Conservation (phyloP, 2,113 vertebrate genomes). For the Nesospiza acunhae region DNA sequence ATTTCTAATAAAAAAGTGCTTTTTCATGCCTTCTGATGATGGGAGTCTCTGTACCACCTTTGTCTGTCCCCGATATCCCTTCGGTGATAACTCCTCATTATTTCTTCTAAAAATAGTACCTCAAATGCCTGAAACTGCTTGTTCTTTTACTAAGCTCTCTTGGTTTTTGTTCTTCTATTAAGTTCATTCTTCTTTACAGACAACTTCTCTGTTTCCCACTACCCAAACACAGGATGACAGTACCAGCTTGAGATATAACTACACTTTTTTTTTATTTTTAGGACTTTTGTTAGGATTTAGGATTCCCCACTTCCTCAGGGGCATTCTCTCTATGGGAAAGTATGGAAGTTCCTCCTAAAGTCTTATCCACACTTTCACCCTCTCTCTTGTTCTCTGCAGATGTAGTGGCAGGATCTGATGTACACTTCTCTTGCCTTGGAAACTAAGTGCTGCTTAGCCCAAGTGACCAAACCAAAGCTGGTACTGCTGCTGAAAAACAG, state of each 20-base stretch:
- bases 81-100: not conserved
- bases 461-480: not conserved
- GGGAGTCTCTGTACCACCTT: too few species aligned
- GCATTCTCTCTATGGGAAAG: not conserved
- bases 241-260: not conserved
- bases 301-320: not conserved
- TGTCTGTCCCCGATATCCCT: too few species aligned
- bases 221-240: not conserved
- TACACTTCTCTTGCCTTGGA: not conserved
- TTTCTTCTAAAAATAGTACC: not conserved
- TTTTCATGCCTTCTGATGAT: too few species aligned
- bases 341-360: not conserved
- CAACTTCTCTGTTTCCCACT: not conserved
- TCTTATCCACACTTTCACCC: not conserved
- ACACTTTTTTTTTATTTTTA: not conserved
- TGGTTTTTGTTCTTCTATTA: not conserved
- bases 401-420: not conserved
- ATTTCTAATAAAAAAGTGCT: too few species aligned
- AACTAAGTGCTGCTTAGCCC: not conserved
- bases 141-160: not conserved
- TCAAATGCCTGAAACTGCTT: not conserved
- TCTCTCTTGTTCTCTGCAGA: not conserved
- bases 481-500: fast-evolving
- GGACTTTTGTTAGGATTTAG: not conserved
- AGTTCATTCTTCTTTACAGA: not conserved